Percentiles rank a stretch among this genome's conserved stretches.
Conservation (phyloP, 2,113 vertebrate species). For the Hipposideros armiger region DNA sequence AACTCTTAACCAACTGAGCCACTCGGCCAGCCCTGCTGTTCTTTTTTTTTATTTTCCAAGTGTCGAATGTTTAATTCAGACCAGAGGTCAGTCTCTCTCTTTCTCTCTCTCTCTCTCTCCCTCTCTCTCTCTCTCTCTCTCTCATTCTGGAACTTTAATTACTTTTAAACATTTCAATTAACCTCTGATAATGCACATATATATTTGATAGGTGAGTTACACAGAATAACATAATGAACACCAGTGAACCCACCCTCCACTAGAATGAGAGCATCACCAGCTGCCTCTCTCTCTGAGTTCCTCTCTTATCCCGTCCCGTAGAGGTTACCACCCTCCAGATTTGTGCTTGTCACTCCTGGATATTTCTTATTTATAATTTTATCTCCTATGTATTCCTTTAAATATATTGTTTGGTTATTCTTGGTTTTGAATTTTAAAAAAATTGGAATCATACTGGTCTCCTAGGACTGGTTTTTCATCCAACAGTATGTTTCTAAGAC, state of each 20-base stretch:
- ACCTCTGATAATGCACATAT: background rate
- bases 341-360: background rate
- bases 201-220: background rate
- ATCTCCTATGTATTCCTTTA: background rate
- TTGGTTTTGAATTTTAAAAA: conserved; percentile 22
- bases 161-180: background rate
- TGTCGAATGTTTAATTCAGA: background rate
- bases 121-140: background rate
- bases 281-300: background rate
- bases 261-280: background rate
- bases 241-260: background rate
- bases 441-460: background rate
- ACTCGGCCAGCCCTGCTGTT: too few relatives aligned
- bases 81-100: background rate
- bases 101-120: background rate
- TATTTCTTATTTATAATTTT: background rate
- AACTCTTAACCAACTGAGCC: too few relatives aligned
- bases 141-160: background rate
- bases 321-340: background rate
- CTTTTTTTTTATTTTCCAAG: background rate
- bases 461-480: background rate
- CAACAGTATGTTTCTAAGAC: background rate
- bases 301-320: background rate
- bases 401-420: background rate
- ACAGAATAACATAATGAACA: background rate